Conservation (phyloP, 2,797 vertebrate genomes). For the Urosaurus nigricauda region DNA sequence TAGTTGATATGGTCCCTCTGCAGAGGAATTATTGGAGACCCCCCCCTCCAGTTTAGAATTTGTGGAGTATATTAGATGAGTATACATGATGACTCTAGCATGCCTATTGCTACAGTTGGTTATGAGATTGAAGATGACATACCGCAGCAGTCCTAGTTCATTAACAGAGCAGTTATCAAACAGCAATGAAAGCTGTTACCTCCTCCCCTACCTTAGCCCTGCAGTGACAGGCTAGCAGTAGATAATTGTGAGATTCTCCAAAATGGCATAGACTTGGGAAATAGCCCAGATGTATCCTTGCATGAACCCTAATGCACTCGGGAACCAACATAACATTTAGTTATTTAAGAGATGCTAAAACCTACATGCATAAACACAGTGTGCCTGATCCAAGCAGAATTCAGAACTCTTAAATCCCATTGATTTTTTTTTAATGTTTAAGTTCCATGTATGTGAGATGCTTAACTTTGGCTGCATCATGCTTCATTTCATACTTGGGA, state of each 20-base stretch:
- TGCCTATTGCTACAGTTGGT: background rate
- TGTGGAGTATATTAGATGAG: background rate
- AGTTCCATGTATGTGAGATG: background rate
- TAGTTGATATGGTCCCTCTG: background rate
- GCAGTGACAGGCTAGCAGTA: background rate
- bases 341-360: background rate
- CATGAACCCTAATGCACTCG: background rate
- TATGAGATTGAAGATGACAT: background rate
- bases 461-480: background rate
- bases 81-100: background rate
- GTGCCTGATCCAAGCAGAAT: background rate
- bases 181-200: background rate
- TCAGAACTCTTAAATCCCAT: background rate
- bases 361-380: background rate
- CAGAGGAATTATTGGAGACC: conserved; percentile 25
- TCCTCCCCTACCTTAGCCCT: background rate
- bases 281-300: background rate
- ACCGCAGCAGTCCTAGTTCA: conserved; percentile 7
- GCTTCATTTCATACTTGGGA: background rate
- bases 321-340: background rate
- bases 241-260: background rate
- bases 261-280: background rate
- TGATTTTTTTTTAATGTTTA: background rate
- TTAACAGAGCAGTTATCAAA: background rate
- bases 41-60: background rate